A percentile compares a stretch with the other conserved stretches of the same genome.
phyloP scores from a whole-genome alignment of 2,888 invertebrate genomes.

The Candidula unifasciata region DNA sequence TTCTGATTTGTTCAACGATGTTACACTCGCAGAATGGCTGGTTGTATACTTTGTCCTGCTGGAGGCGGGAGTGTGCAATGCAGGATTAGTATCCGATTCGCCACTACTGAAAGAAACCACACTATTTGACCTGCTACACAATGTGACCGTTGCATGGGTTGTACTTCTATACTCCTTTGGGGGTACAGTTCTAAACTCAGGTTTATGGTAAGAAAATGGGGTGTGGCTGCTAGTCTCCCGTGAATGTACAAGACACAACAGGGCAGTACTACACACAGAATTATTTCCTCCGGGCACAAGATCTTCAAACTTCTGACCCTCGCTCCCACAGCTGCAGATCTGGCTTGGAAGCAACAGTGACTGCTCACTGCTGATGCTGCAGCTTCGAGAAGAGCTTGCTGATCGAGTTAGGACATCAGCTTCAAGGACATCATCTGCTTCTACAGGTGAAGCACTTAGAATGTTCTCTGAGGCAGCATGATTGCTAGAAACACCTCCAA shows the following conservation, averaged over 20 bases:
- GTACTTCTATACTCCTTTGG: neutral
- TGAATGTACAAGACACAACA: neutral
- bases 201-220: neutral
- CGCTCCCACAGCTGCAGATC: neutral
- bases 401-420: neutral
- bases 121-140: conserved; percentile 26
- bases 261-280: neutral
- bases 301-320: neutral
- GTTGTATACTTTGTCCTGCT: neutral
- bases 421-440: neutral
- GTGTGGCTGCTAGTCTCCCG: neutral
- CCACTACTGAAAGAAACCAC: conserved; percentile 18
- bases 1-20: neutral
- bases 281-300: neutral
- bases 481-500: neutral
- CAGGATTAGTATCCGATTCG: neutral
- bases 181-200: neutral
- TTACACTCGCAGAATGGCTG: neutral
- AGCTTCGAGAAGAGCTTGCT: conserved; percentile 17
- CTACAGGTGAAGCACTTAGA: neutral
- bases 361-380: conserved; percentile 44
- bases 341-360: conserved; percentile 23
- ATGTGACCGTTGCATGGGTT: conserved; percentile 5
- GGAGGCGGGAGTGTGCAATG: neutral
- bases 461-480: neutral